phyloP scores from a whole-genome alignment of 2,888 invertebrate species.

The Amphipoea oculea region DNA sequence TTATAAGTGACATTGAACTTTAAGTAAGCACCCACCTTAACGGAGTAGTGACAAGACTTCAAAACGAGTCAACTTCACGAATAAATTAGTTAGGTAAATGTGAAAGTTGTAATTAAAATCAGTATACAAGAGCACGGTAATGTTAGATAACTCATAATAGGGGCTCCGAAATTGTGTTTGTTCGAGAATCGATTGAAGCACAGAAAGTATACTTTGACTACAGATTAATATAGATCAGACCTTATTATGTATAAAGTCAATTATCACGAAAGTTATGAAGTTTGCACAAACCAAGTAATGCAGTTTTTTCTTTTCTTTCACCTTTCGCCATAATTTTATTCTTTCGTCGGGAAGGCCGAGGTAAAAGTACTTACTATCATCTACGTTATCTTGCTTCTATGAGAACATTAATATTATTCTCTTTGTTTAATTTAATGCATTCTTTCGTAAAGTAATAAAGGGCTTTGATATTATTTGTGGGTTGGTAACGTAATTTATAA shows the following conservation, averaged over 20 bases:
- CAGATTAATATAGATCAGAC: slow-evolving; percentile 24
- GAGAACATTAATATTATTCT: slow-evolving; percentile 9
- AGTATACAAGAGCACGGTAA: slow-evolving; percentile 17
- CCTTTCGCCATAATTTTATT: slow-evolving; percentile 34
- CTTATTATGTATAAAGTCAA: slow-evolving; percentile 39
- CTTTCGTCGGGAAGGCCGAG: slow-evolving; percentile 9
- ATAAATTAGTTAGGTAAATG: slow-evolving; percentile 60
- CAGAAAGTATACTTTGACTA: slow-evolving; percentile 31
- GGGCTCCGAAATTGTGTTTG: slow-evolving; percentile 38
- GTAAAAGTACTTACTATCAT: slow-evolving; percentile 7
- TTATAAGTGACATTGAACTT: slow-evolving; percentile 60
- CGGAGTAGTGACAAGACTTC: slow-evolving; percentile 59
- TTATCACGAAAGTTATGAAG: slow-evolving; percentile 38
- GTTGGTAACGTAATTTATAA: neutral
- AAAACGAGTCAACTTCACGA: slow-evolving; percentile 57
- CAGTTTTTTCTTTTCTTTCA: slow-evolving; percentile 24
- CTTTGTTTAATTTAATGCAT: slow-evolving; percentile 2
- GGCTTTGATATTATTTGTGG: neutral
- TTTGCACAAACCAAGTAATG: slow-evolving; percentile 31
- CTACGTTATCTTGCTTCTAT: slow-evolving; percentile 14
- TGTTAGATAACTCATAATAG: neutral
- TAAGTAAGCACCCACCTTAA: slow-evolving; percentile 54
- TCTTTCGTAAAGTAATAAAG: neutral
- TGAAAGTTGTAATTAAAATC: slow-evolving; percentile 57
- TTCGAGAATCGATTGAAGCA: slow-evolving; percentile 46